phyloP scores from a whole-genome alignment of 2,888 invertebrate genomes.

The Gerosis bhagava region DNA sequence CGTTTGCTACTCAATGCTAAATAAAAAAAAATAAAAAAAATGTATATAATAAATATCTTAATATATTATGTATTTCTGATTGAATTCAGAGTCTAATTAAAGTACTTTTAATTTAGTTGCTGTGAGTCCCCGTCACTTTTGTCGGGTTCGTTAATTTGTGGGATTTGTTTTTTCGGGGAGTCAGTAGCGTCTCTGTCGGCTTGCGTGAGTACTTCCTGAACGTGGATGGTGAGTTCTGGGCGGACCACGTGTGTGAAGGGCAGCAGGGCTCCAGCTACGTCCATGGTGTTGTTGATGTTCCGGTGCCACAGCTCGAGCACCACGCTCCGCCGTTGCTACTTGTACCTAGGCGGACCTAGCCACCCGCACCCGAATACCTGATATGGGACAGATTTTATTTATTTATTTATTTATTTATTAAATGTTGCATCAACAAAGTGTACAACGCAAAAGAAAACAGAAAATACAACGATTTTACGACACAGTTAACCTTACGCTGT shows the following conservation, averaged over 20 bases:
- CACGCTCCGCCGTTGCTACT: constrained; percentile 84
- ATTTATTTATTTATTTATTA: too few species aligned
- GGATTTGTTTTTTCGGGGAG: constrained; percentile 50
- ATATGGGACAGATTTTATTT: too few species aligned
- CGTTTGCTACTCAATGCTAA: too few species aligned
- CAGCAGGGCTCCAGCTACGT: constrained; percentile 73
- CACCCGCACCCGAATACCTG: constrained; percentile 88
- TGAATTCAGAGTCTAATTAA: too few species aligned
- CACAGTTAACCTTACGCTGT: too few species aligned
- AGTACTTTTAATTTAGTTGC: too few species aligned
- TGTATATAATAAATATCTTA: too few species aligned
- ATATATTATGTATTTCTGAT: too few species aligned
- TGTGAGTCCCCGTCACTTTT: constrained; percentile 38
- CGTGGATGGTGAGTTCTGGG: constrained; percentile 71
- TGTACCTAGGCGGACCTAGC: constrained; percentile 84
- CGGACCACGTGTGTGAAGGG: constrained; percentile 73
- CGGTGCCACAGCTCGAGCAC: constrained; percentile 81
- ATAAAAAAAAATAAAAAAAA: too few species aligned
- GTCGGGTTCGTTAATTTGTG: constrained; percentile 65
- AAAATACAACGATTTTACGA: too few species aligned
- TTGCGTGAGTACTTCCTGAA: constrained; percentile 70
- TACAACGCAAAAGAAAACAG: too few species aligned
- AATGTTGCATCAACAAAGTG: too few species aligned
- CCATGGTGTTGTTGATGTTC: constrained; percentile 80
- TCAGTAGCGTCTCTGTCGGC: constrained; percentile 49